Base-by-base conservation (phyloP, 1,140 invertebrate species). In the Matsumurasca onukii region DNA sequence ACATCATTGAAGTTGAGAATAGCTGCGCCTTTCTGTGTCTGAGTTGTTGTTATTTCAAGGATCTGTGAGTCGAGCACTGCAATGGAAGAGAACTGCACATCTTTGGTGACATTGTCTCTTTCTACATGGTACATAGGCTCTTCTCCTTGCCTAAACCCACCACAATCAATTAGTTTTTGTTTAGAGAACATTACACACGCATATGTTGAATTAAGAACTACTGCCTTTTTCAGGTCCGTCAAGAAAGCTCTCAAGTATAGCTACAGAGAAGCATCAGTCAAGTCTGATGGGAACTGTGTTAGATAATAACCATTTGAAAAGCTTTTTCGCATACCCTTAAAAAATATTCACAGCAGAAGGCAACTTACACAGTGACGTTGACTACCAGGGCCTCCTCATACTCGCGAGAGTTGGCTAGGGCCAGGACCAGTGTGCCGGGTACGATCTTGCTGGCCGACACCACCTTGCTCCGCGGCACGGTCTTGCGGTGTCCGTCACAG, bases 361-460 rank as follows among this genome's bases (percentile, higher is more conserved):
- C n/a, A n/a, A 59, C 55, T 59, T 3, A 59, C 55, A 9, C 30
- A 27, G 25, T n/a, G 55, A 59, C 55, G 13, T 59, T 29, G 24
- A 59, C 25, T 9, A 59, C 55, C 22, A 59, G n/a, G 2, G 55
- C 55, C 55, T 59, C 55, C 55, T 59, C 55, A 24, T 59, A 59
- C 25, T 59, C 55, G 24, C 55, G 24, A 29, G 22, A 5, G 22
- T 5, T 9, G 30, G 55, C 30, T 22, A 27, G 13, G 9, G 55
- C 25, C 15, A 59, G 25, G 22, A 59, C 55, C 2, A 59, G 55
- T 12, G 55, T 59, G 25, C 55, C 55, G 3, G 55, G 55, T 1
- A n/a, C 30, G 55, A 59, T 29, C 2, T 27, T 29, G 3, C 30
- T 27, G 25, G 55, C 55, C 15, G 13, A 12, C 55, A 59, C 55